Conservation (phyloP, 2,888 invertebrate species). For the Apamea monoglypha region DNA sequence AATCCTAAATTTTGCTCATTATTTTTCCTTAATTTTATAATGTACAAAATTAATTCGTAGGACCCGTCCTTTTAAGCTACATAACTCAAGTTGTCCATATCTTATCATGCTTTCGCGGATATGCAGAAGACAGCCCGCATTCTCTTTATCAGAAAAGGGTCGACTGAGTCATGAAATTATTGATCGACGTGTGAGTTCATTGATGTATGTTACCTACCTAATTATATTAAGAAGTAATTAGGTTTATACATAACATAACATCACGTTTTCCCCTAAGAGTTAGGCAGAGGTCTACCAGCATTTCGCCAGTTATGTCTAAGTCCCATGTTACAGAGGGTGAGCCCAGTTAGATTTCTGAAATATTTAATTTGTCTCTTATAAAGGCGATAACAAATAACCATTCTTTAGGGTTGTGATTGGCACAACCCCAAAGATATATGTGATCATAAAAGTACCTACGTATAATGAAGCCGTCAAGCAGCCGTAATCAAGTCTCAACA, state of each 20-base stretch:
- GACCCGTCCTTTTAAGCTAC: slow-evolving; percentile 26
- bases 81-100: slow-evolving; percentile 37
- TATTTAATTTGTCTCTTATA: not conserved
- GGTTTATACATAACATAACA: not conserved
- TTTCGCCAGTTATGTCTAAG: not conserved
- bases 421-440: not conserved
- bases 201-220: slow-evolving; percentile 16
- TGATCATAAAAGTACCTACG: not conserved
- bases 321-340: not conserved
- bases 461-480: not conserved
- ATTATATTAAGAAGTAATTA: not conserved
- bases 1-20: not conserved
- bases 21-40: slow-evolving; percentile 6
- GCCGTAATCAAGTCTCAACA: not conserved
- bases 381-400: not conserved
- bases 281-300: not conserved
- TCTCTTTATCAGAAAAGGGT: slow-evolving; percentile 64
- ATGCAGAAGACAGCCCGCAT: slow-evolving; percentile 68
- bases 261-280: not conserved
- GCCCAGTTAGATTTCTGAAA: not conserved
- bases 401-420: not conserved
- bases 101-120: slow-evolving; percentile 56
- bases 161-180: slow-evolving; percentile 51
- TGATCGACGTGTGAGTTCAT: slow-evolving; percentile 46
- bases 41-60: not conserved